Conservation (phyloP, 2,888 invertebrate genomes). For the Epirrita christyi region DNA sequence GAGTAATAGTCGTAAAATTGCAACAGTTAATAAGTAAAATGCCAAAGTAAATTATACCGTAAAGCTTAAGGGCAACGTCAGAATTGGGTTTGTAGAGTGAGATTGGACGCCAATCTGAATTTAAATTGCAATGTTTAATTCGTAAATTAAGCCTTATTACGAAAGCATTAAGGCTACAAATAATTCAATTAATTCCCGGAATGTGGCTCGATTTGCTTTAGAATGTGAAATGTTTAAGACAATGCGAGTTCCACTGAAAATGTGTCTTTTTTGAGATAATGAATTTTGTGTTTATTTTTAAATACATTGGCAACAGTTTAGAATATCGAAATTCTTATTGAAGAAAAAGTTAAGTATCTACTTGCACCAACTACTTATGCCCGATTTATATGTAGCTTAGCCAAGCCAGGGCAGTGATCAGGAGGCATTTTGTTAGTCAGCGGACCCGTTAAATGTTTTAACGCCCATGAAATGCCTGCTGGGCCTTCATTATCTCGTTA, state of each 20-base stretch:
- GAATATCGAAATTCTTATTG: too few species aligned
- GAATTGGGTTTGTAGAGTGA: constrained; percentile 7
- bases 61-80: constrained; percentile 6
- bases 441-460: too few species aligned
- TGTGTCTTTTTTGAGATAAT: not conserved
- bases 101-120: constrained; percentile 25
- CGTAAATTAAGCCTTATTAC: constrained; percentile 36
- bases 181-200: constrained; percentile 30
- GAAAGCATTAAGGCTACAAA: constrained; percentile 34
- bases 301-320: too few species aligned
- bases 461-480: too few species aligned
- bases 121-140: constrained; percentile 35
- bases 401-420: too few species aligned
- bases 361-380: too few species aligned
- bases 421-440: too few species aligned
- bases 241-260: constrained; percentile 23
- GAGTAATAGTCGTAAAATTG: constrained; percentile 29
- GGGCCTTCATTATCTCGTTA: too few species aligned
- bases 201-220: constrained; percentile 39
- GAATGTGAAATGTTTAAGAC: constrained; percentile 32
- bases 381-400: too few species aligned
- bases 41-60: constrained; percentile 17
- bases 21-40: constrained; percentile 26
- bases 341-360: too few species aligned
- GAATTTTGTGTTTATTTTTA: not conserved